These are phyloP conservation scores for Cladopsammia gracilis DNA, from an alignment of 64 coral and sea anemone genomes.

Conservation along the genomic window DNA sequence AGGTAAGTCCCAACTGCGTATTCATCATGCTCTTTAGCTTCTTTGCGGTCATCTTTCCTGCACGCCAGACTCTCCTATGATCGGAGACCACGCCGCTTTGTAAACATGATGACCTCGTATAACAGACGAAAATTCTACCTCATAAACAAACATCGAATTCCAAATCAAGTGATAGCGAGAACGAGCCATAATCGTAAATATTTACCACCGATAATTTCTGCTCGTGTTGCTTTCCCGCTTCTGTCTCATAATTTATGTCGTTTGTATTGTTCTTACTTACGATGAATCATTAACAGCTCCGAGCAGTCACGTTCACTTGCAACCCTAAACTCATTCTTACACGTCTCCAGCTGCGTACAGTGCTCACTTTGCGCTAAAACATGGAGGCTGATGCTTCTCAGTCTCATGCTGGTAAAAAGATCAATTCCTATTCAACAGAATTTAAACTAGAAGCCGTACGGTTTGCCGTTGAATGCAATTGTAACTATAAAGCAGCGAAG, in stretches of 20 bases:
- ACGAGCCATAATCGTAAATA: slow-evolving; percentile 76
- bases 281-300: slow-evolving; percentile 60
- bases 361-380: slow-evolving; percentile 69
- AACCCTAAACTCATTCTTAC: slow-evolving; percentile 64
- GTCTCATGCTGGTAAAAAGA: slow-evolving; percentile 70
- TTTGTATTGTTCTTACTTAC: slow-evolving; percentile 69
- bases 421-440: slow-evolving; percentile 69
- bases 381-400: slow-evolving; percentile 75
- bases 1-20: slow-evolving; percentile 76
- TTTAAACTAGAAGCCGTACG: slow-evolving; percentile 73
- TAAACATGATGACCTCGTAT: slow-evolving; percentile 82
- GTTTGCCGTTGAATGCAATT: slow-evolving; percentile 71
- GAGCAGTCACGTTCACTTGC: slow-evolving; percentile 70
- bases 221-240: slow-evolving; percentile 64
- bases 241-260: slow-evolving; percentile 29
- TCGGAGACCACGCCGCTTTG: slow-evolving; percentile 70
- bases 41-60: slow-evolving; percentile 70
- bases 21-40: slow-evolving; percentile 64
- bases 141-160: slow-evolving; percentile 83
- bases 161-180: no score
- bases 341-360: slow-evolving; percentile 64
- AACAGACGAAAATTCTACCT: slow-evolving; percentile 83
- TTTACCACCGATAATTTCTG: slow-evolving; percentile 78
- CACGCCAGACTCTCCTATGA: slow-evolving; percentile 66
- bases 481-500: slow-evolving; percentile 70